phyloP scores from a whole-genome alignment of 2,888 invertebrate genomes.

The Oligia latruncula region DNA sequence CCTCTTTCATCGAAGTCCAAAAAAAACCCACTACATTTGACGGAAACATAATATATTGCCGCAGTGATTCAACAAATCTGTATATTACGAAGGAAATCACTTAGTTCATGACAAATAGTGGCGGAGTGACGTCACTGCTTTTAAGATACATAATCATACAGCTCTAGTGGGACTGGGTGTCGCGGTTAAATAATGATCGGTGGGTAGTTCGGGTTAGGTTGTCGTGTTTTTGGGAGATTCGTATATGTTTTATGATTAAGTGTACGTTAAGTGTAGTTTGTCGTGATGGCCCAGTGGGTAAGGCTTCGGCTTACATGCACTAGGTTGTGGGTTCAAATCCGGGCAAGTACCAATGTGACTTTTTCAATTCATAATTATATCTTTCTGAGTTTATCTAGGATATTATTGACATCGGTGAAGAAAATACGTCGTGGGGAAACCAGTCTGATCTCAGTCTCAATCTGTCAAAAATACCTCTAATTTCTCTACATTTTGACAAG shows the following conservation, averaged over 20 bases:
- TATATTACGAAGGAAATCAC: conserved; percentile 85
- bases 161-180: conserved; percentile 40
- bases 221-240: not conserved
- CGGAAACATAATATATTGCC: conserved; percentile 58
- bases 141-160: conserved; percentile 76
- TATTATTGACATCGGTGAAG: too few species aligned
- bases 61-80: conserved; percentile 84
- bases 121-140: conserved; percentile 83
- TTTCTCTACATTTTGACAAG: too few species aligned
- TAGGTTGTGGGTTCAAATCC: not conserved
- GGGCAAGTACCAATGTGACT: not conserved
- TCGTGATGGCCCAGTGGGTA: not conserved
- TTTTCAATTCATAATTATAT: too few species aligned
- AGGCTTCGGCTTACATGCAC: not conserved
- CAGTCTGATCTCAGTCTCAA: too few species aligned
- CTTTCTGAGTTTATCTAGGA: too few species aligned
- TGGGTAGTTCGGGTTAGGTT: not conserved
- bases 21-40: conserved; percentile 15
- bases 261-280: not conserved
- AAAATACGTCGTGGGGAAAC: too few species aligned
- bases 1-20: not conserved
- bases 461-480: too few species aligned
- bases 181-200: conserved; percentile 50
- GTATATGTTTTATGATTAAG: not conserved
- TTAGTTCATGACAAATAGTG: conserved; percentile 89